Evolutionary conservation across 2,113 vertebrate genomes (phyloP).

Genomic region (Scophthalmus maximus): DNA sequence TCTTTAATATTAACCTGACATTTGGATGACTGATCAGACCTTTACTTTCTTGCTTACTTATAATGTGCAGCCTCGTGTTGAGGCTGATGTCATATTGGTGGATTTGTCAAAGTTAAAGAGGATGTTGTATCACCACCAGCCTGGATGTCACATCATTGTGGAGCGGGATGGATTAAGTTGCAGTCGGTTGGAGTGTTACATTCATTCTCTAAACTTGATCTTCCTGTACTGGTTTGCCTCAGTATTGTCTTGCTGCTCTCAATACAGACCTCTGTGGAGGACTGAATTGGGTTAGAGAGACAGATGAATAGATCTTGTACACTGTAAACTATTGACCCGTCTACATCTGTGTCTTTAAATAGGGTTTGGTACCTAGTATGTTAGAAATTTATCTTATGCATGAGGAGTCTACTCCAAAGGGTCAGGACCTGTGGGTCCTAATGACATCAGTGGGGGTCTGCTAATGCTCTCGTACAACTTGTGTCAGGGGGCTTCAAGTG

Average conservation of each 20-base stretch:
- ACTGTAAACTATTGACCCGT: conserved; percentile 51
- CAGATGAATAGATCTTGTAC: conserved; percentile 21
- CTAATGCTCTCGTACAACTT: too few relatives aligned
- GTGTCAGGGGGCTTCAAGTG: too few relatives aligned
- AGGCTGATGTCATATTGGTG: background rate
- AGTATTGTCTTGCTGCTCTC: conserved; percentile 36
- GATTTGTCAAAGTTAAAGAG: background rate
- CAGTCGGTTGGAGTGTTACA: conserved; percentile 6
- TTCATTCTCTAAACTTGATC: conserved; percentile 20
- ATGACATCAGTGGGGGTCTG: too few relatives aligned
- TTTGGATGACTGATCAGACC: background rate
- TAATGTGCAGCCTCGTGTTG: background rate
- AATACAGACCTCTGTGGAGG: conserved; percentile 12
- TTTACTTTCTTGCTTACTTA: background rate
- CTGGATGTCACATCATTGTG: background rate
- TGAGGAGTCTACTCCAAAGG: background rate
- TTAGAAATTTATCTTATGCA: conserved; percentile 9
- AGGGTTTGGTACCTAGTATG: conserved; percentile 26
- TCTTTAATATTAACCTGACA: background rate
- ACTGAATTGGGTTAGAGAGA: conserved; percentile 53
- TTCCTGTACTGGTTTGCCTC: conserved; percentile 70
- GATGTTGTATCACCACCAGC: background rate
- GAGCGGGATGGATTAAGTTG: conserved; percentile 47
- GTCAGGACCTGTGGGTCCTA: background rate
- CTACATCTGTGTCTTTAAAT: conserved; percentile 41